Evolutionary conservation across 2,797 vertebrate genomes (phyloP).

Genomic region (Megaceryle alcyon): DNA sequence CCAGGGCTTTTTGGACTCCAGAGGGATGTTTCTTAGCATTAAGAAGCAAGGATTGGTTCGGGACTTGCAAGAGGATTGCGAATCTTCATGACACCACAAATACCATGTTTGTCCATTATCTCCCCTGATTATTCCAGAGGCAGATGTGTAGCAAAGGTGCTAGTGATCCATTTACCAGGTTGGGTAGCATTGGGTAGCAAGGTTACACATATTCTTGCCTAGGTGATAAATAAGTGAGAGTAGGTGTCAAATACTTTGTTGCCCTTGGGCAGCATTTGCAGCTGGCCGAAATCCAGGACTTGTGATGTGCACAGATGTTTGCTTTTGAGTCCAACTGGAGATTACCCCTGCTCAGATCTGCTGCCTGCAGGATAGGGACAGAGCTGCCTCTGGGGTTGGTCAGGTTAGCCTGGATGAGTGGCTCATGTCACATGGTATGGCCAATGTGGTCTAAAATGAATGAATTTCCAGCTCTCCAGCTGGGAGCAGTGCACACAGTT

Average conservation of each 20-base stretch:
- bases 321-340: neutral
- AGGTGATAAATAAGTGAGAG: neutral
- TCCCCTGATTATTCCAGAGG: neutral
- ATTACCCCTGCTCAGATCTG: neutral
- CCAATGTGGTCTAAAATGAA: neutral
- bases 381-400: fast-evolving
- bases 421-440: fast-evolving
- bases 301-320: no score
- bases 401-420: neutral
- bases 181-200: neutral
- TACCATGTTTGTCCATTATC: neutral
- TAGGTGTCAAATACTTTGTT: fast-evolving
- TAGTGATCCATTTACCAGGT: no score
- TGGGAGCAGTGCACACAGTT: neutral
- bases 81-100: neutral
- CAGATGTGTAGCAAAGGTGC: neutral
- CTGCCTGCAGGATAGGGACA: neutral
- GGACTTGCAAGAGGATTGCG: neutral
- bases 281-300: neutral
- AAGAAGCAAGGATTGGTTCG: neutral
- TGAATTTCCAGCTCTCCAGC: neutral
- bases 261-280: neutral
- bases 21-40: neutral
- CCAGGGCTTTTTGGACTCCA: neutral
- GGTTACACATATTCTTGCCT: neutral